Conservation (phyloP, 2,113 vertebrate species). For the Psilopogon haemacephalus region DNA sequence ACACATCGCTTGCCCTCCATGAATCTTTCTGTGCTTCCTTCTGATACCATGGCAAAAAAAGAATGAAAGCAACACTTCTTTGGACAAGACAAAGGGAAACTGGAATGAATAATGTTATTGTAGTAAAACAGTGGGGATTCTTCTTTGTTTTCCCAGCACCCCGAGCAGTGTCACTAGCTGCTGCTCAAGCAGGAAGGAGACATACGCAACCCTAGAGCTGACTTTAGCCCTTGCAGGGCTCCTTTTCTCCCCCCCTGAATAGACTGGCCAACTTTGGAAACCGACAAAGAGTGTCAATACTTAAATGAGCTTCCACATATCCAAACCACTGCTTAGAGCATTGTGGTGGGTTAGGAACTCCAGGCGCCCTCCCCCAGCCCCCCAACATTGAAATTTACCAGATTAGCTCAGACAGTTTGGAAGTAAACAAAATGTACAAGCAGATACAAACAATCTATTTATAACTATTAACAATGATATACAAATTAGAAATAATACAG, state of each 20-base stretch:
- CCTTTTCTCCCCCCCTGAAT: neutral
- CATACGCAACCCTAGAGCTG: neutral
- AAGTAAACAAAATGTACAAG: too few species aligned
- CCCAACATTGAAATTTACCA: too few species aligned
- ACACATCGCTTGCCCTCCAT: conserved; percentile 53
- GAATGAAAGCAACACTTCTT: conserved; percentile 51
- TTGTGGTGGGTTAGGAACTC: too few species aligned
- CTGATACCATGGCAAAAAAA: conserved; percentile 42
- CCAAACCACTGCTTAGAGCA: too few species aligned
- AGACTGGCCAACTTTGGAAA: neutral
- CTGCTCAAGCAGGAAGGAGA: neutral
- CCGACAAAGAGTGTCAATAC: neutral
- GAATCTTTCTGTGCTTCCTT: conserved; percentile 46
- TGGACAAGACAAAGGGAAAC: conserved; percentile 36
- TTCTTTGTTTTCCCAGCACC: conserved; percentile 32
- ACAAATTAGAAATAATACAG: too few species aligned
- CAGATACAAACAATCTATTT: too few species aligned
- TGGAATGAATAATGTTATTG: conserved; percentile 52
- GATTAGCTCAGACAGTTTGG: too few species aligned
- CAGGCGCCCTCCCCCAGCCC: too few species aligned
- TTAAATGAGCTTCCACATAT: neutral
- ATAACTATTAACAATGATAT: too few species aligned
- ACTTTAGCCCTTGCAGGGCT: neutral
- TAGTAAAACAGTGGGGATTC: conserved; percentile 26
- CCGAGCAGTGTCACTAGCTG: neutral